Conservation (phyloP, 2,113 vertebrate genomes). For the Muntiacus muntjak region DNA sequence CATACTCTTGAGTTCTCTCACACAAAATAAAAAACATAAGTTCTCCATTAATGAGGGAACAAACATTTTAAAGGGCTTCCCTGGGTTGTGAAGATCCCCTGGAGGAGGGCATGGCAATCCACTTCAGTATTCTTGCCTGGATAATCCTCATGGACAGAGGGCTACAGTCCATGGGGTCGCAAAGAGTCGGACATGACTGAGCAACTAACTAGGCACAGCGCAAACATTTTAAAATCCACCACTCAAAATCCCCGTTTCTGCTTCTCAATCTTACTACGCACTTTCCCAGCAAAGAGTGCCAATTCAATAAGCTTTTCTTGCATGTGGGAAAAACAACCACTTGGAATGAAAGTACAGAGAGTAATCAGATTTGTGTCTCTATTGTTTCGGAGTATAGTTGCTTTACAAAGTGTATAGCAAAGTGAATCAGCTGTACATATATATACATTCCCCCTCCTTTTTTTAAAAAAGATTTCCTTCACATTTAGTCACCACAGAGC, state of each 20-base stretch:
- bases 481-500: not conserved
- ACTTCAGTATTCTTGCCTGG: not conserved
- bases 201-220: not conserved
- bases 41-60: not conserved
- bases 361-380: not conserved
- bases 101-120: not conserved
- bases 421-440: not conserved
- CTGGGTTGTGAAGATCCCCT: not conserved
- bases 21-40: not conserved
- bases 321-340: not conserved
- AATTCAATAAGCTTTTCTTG: no score
- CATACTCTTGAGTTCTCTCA: not conserved
- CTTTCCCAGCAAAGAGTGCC: not conserved
- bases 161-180: not conserved
- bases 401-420: not conserved
- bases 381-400: not conserved
- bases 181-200: not conserved
- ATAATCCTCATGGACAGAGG: not conserved
- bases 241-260: not conserved
- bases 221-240: not conserved
- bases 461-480: not conserved
- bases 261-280: not conserved
- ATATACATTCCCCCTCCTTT: not conserved
- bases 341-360: not conserved
- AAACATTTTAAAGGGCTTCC: not conserved